Conservation (phyloP, 2,797 vertebrate genomes). For the Tenualosa thibaudeaui region DNA sequence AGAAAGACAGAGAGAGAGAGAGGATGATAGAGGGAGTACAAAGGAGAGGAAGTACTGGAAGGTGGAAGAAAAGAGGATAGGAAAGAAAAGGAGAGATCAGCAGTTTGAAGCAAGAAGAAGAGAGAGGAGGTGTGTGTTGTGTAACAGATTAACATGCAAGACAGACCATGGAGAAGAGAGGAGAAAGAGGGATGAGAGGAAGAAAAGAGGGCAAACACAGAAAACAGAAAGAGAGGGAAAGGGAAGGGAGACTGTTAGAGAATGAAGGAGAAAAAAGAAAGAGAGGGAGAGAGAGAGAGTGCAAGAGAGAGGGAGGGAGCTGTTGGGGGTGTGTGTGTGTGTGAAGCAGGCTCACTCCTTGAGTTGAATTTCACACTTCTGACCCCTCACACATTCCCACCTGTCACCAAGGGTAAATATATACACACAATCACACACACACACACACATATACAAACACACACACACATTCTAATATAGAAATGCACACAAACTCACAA, state of each 20-base stretch:
- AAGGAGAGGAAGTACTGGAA: not conserved
- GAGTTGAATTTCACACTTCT: slow-evolving; percentile 75
- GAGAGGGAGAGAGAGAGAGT: slow-evolving; percentile 37
- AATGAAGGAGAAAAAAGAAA: slow-evolving; percentile 30
- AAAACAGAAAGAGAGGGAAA: no score
- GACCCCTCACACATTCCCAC: slow-evolving; percentile 78
- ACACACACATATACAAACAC: slow-evolving; percentile 29
- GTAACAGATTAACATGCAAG: no score
- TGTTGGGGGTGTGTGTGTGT: slow-evolving; percentile 13
- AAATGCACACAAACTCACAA: slow-evolving; percentile 31
- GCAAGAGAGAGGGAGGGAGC: slow-evolving; percentile 40
- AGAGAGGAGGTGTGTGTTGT: not conserved
- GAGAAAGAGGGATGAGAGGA: not conserved
- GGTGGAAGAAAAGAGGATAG: slow-evolving; percentile 44
- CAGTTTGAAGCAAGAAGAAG: not conserved
- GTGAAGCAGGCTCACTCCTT: slow-evolving; percentile 52
- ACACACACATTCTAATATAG: slow-evolving; percentile 24
- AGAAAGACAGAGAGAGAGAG: not conserved
- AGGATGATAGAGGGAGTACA: not conserved
- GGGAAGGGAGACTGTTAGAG: not conserved
- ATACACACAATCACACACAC: slow-evolving; percentile 56
- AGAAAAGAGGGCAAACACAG: not conserved
- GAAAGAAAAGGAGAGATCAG: not conserved
- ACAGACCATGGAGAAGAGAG: not conserved
- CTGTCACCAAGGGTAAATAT: slow-evolving; percentile 80